phyloP scores from a whole-genome alignment of 2,888 invertebrate species.

The Pseudococcus longispinus region DNA sequence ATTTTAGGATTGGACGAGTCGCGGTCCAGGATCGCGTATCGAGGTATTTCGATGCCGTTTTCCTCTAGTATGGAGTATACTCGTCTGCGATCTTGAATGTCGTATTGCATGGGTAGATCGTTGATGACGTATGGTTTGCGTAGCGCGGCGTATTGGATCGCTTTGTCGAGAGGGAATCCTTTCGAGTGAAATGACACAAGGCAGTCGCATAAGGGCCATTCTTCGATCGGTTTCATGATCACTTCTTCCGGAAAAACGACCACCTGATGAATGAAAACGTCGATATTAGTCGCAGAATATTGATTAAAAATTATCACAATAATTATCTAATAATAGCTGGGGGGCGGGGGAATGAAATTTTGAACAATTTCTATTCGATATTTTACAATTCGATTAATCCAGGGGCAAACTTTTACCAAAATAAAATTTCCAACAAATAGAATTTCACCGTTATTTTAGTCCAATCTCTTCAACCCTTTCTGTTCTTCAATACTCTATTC shows the following conservation, averaged over 20 bases:
- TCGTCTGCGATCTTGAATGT: constrained; percentile 91
- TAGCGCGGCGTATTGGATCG: constrained; percentile 92
- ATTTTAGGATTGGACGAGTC: constrained; percentile 89
- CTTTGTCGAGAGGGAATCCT: constrained; percentile 97
- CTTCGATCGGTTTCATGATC: constrained; percentile 93
- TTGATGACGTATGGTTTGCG: constrained; percentile 97
- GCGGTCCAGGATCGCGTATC: constrained; percentile 95
- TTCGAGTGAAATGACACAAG: constrained; percentile 98
- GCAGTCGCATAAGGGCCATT: constrained; percentile 98
- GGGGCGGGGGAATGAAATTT: neutral
- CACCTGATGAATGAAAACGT: constrained; percentile 67
- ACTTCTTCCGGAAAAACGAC: constrained; percentile 95
- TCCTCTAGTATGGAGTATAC: constrained; percentile 93
- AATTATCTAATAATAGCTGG: neutral
- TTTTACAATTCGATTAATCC: no score
- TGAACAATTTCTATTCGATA: neutral
- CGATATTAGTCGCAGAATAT: neutral
- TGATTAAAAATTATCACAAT: neutral
- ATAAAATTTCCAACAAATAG: no score
- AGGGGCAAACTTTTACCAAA: no score
- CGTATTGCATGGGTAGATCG: constrained; percentile 98
- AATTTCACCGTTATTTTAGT: no score
- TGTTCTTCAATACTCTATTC: no score
- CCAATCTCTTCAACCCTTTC: no score
- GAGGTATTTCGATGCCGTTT: constrained; percentile 96